A percentile compares a stretch with the other conserved stretches of the same genome.
phyloP scores from a whole-genome alignment of 2,113 vertebrate genomes.

The Catagonus wagneri region DNA sequence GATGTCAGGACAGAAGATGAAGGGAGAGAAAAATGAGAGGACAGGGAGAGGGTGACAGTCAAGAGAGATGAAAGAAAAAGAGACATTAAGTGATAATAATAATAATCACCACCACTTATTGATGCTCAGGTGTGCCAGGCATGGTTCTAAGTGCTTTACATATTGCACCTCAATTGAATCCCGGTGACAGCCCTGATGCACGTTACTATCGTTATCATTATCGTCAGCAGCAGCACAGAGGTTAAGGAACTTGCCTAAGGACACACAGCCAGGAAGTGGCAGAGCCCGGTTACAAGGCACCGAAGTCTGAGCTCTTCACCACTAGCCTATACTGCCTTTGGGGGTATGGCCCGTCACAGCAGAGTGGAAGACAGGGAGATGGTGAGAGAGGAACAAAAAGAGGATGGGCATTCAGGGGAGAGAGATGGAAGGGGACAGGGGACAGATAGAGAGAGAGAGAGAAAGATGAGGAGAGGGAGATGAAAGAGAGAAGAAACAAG shows the following conservation, averaged over 20 bases:
- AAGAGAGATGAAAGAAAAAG: conserved; percentile 87
- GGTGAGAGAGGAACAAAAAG: conserved; percentile 87
- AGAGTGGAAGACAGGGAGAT: conserved; percentile 77
- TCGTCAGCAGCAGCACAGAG: conserved; percentile 66
- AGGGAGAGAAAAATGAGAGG: conserved; percentile 57
- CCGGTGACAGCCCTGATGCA: conserved; percentile 66
- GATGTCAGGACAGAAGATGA: conserved; percentile 52
- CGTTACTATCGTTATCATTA: conserved; percentile 16
- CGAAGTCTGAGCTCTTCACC: conserved; percentile 81
- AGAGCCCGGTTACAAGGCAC: conserved; percentile 79
- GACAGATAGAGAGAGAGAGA: conserved; percentile 66
- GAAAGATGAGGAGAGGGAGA: conserved; percentile 68
- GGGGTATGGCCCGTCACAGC: conserved; percentile 74
- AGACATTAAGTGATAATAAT: conserved; percentile 81
- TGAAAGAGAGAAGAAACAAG: conserved; percentile 82
- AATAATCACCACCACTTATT: conserved; percentile 73
- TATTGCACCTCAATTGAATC: conserved; percentile 32
- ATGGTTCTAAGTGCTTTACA: conserved; percentile 64
- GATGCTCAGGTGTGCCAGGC: conserved; percentile 79
- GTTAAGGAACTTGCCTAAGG: conserved; percentile 78
- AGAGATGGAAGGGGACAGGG: conserved; percentile 75
- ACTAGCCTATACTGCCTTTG: conserved; percentile 81
- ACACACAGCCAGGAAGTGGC: conserved; percentile 82
- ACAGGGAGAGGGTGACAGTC: conserved; percentile 83
- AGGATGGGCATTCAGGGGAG: conserved; percentile 71